phyloP scores from a whole-genome alignment of 1,140 invertebrate genomes.

The Globodera rostochiensis region DNA sequence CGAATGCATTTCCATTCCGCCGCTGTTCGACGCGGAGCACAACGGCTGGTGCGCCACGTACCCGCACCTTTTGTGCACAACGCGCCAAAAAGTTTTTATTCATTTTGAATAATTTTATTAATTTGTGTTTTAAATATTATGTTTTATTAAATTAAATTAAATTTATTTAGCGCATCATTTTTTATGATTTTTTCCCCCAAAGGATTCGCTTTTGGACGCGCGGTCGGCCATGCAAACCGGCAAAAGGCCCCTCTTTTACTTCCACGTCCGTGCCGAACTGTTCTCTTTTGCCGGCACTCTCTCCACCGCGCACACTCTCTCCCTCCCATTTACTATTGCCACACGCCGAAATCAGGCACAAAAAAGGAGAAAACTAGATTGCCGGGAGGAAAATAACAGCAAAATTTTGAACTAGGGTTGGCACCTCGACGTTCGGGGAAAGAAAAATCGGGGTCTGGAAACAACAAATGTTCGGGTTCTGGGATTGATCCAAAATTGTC shows the following conservation, averaged over 20 bases:
- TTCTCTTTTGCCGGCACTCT: slow-evolving; percentile 60
- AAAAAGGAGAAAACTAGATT: not conserved
- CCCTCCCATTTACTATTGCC: slow-evolving; percentile 63
- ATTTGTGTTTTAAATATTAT: not conserved
- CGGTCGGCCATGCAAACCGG: slow-evolving; percentile 57
- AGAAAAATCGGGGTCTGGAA: no score
- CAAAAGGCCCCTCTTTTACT: slow-evolving; percentile 63
- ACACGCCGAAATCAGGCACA: slow-evolving; percentile 60
- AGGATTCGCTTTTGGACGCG: slow-evolving; percentile 56
- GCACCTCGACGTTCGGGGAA: no score
- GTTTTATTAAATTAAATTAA: no score
- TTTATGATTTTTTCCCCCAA: not conserved
- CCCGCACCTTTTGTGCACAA: slow-evolving; percentile 64
- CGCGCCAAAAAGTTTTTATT: slow-evolving; percentile 54
- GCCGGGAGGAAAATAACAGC: no score
- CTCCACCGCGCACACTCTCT: slow-evolving; percentile 61
- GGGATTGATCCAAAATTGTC: no score
- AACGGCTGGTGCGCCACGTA: slow-evolving; percentile 63
- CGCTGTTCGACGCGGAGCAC: slow-evolving; percentile 54
- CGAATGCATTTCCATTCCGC: slow-evolving; percentile 64
- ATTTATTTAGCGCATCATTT: not conserved
- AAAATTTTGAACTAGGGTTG: no score
- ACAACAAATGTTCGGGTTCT: no score
- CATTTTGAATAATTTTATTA: not conserved
- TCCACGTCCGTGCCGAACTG: slow-evolving; percentile 61